A percentile compares a stretch with the other conserved stretches of the same genome.
These are phyloP conservation scores for Cygnus buccinator DNA, from an alignment of 2,113 vertebrate genomes.

Conservation along the genomic window DNA sequence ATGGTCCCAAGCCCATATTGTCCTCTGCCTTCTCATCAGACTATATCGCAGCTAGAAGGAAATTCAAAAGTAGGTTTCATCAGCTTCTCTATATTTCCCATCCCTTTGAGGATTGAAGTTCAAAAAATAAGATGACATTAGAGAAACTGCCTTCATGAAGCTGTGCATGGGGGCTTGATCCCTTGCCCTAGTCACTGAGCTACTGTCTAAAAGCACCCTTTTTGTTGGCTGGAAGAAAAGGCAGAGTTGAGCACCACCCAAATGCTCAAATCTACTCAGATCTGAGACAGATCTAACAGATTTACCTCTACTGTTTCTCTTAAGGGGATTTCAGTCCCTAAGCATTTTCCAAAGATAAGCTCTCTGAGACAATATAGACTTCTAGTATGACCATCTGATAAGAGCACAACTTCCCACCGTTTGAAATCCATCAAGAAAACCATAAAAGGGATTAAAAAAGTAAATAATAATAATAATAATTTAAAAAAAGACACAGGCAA, in stretches of 20 bases:
- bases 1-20: background rate
- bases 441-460: background rate
- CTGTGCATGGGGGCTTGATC: background rate
- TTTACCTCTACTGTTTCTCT: background rate
- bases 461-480: background rate
- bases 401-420: background rate
- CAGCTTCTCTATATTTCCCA: background rate
- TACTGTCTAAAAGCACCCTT: background rate
- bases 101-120: background rate
- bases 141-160: background rate
- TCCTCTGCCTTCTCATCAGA: background rate
- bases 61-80: conserved; percentile 9
- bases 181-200: background rate
- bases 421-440: background rate
- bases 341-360: background rate
- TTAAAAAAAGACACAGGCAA: background rate
- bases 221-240: conserved; percentile 10
- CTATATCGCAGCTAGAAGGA: background rate
- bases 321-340: background rate
- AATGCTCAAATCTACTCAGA: conserved; percentile 8
- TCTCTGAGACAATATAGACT: background rate
- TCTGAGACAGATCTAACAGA: background rate
- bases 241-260: background rate
- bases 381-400: background rate
- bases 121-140: background rate